Base-by-base conservation (phyloP, 2,113 vertebrate genomes). In the Cololabis saira region DNA sequence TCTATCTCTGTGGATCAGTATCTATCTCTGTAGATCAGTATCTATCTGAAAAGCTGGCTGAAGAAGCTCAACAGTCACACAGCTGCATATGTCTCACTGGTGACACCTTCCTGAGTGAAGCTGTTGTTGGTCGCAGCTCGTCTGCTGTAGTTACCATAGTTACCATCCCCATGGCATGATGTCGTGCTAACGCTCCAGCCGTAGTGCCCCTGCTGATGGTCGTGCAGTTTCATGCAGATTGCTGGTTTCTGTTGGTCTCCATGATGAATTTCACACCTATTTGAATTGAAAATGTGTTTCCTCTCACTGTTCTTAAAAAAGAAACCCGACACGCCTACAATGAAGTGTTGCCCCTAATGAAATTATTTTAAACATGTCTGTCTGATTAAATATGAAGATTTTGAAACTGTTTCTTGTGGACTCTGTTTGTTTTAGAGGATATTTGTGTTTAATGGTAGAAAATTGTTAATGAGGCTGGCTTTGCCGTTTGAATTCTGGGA, bases 271-370 rank as follows among this genome's bases (percentile, higher is more conserved):
- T 37, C 33, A 37, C 33, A 9, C 33, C 14, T 70, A 33, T 63
- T 42, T 65, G 30, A 62, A 30, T 45, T 72, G 51, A 73, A 63
- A 68, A 61, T 61, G 22, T 76, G 30, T 56, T 79, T 59, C 66
- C 45, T 75, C 49, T 21, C 67, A 10, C 19, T 56, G 49, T 57
- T 72, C 24, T 57, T 59, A 17, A 10, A 58, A 65, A 62, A 61
- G 62, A 57, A 58, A 9, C 11, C 21, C 30, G 14, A 4, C 58
- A 17, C 56, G 22, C 37, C 40, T 58, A 22, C n/a, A 52, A 52
- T 41, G 68, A 61, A 51, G 45, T 71, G 65, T 12, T 65, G 40
- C 68, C 49, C 57, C 48, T 45, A 41, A 37, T 17, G 45, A 69
- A 51, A 71, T 64, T 9, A 56, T 76, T 76, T 67, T 19, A 42